Evolutionary conservation across 2,113 vertebrate genomes (phyloP).

Genomic region (Archilochus colubris): DNA sequence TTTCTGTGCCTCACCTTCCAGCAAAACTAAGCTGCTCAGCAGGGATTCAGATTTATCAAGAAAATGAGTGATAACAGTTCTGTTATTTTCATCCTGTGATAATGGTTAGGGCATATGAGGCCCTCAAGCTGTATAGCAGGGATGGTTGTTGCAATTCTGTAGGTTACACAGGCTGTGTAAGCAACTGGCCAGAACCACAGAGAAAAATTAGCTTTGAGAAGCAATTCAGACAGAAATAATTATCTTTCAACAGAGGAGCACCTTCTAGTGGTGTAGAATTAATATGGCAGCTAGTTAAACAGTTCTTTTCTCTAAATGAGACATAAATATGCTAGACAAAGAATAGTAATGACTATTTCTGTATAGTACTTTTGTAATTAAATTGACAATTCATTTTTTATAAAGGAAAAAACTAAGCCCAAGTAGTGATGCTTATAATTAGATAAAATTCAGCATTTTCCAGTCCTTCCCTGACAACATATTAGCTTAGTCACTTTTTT

Average conservation of each 20-base stretch:
- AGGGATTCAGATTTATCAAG: background rate
- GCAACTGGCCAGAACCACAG: background rate
- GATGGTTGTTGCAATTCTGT: background rate
- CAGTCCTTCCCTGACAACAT: fast-evolving
- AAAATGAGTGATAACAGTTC: background rate
- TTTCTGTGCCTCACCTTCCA: background rate
- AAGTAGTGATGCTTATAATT: background rate
- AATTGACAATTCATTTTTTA: background rate
- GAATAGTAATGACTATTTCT: background rate
- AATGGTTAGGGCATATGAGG: background rate
- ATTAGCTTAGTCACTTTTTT: background rate
- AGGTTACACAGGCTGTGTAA: background rate
- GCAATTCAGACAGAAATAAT: background rate
- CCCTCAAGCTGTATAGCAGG: background rate
- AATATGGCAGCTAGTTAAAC: slow-evolving; percentile 8
- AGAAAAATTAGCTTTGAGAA: background rate
- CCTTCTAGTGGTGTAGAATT: slow-evolving; percentile 67
- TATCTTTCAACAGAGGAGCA: slow-evolving; percentile 40
- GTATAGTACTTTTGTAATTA: background rate
- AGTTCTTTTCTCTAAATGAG: background rate
- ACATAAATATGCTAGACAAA: background rate
- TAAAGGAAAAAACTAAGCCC: background rate
- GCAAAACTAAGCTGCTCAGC: background rate
- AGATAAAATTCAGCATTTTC: background rate
- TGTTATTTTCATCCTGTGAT: background rate